phyloP scores from a whole-genome alignment of 2,888 invertebrate species.

The Ectobius pallidus region DNA sequence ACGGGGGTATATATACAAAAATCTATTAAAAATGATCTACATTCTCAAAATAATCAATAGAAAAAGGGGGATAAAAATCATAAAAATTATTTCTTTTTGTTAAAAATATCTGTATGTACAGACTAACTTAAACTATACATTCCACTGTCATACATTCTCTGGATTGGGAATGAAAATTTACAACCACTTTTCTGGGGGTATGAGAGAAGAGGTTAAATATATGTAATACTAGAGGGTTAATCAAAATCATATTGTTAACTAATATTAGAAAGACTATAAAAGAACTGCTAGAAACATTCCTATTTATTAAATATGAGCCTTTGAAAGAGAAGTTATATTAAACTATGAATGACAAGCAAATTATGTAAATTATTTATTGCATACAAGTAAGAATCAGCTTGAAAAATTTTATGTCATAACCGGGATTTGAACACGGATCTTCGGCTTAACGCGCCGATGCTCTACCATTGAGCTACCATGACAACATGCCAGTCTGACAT shows the following conservation, averaged over 20 bases:
- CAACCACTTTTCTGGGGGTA: not conserved
- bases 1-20: constrained; percentile 1
- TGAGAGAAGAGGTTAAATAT: not conserved
- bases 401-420: too few relatives aligned
- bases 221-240: not conserved
- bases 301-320: not conserved
- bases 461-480: too few relatives aligned
- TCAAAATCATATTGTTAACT: not conserved
- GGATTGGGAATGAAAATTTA: not conserved
- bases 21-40: not conserved
- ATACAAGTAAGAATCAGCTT: too few relatives aligned
- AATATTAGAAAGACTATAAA: not conserved
- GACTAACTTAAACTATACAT: not conserved
- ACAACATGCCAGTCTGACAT: too few relatives aligned
- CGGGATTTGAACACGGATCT: too few relatives aligned
- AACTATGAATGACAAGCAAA: too few relatives aligned
- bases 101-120: too few relatives aligned
- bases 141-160: not conserved
- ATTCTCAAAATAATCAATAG: not conserved
- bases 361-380: too few relatives aligned
- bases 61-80: not conserved
- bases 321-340: not conserved
- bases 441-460: too few relatives aligned
- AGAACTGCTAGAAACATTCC: constrained; percentile 14
- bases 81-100: too few relatives aligned